Evolutionary conservation across 2,113 vertebrate genomes (phyloP), one percentile per base, ranked within the genome.

Genomic region (Cyphomyrus plagiostoma): DNA sequence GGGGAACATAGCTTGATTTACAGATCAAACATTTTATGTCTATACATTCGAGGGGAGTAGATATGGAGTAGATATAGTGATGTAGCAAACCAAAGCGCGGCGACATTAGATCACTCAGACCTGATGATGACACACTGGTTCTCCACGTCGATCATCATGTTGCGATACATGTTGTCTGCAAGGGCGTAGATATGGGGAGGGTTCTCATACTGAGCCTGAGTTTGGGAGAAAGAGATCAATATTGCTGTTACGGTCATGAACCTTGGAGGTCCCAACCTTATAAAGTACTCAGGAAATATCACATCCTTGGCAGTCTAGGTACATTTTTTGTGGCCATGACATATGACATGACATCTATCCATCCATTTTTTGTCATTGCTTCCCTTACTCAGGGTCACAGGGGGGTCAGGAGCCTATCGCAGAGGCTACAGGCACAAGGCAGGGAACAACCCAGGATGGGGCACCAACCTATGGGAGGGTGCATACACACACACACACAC

Each of bases 41-140:
- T 42, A 0, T 42, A 80, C 35, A 80, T 42, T n/a, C 6, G 15
- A 21, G 35, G 74, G 2, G 74, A 17, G 74, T 2, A 80, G 15
- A 80, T 7, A 2, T 19, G 17, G 4, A 80, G 74, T 35, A 35
- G 35, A 35, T 35, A 26, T 26, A 70, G n/a, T 13, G n/a, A 49
- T 50, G 48, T 8, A 48, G n/a, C 48, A 26, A 53, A 35, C 26
- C 26, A 56, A 56, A 84, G 42, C 42, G 19, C 1, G 35, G 85
- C 30, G 19, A 17, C 26, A 0, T 56, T 0, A 87, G 17, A 10
- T 13, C 86, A 23, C 21, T 21, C 90, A 90, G 88, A 97, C 96
- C 96, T 97, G 94, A 97, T 97, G 91, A 97, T 97, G 91, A 97
- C 96, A 89, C 96, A 97, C 92, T 97, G 96, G 91, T 97, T 97